Evolutionary conservation across 2,888 invertebrate genomes (phyloP), one percentile per base, ranked within the genome.

Genomic region (Amblyjoppa proteus): DNA sequence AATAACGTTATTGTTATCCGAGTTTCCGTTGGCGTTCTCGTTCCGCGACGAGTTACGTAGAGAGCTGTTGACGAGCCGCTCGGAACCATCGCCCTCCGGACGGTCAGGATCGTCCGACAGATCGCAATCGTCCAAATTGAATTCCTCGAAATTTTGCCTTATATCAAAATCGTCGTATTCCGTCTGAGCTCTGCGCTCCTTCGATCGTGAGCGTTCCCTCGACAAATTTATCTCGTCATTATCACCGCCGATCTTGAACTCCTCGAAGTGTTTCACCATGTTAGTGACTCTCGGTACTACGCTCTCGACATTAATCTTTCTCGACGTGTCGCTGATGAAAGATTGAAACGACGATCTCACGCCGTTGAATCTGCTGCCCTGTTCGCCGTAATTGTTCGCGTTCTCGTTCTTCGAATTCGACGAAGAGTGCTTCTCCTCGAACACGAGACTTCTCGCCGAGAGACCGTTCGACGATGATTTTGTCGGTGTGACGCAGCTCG

Each of bases 121-220:
- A 92, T 97, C 97, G 93, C 96, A 96, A 79, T 97, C 97, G 91
- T 97, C 97, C 89, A 97, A 95, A 91, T 97, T 97, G 92, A 97
- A 97, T 92, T 97, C 97, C 91, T 97, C 97, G 91, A 97, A 97
- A 93, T 97, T 97, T 92, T 97, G 96, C 86, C 96, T 96, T 90
- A 97, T 95, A 91, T 96, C 96, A 91, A 96, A 96, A 90, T 96
- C 96, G 53, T 92, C 90, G 56, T 91, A 89, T 7, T 92, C 91
- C 11, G 84, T 16, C 4, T 84, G 90, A 7, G 79, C 61, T n/a
- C 88, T 77, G 41, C 88, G 87, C n/a, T 92, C 91, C 56, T 90
- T 91, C 28, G 89, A 53, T 41, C 81, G 88, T 53, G 88, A 68
- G 31, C 51, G 70, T 31, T 78, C 84, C 64, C 81, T 66, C 38